Evolutionary conservation across 2,797 vertebrate species (phyloP).

Genomic region (Octomys mimax): DNA sequence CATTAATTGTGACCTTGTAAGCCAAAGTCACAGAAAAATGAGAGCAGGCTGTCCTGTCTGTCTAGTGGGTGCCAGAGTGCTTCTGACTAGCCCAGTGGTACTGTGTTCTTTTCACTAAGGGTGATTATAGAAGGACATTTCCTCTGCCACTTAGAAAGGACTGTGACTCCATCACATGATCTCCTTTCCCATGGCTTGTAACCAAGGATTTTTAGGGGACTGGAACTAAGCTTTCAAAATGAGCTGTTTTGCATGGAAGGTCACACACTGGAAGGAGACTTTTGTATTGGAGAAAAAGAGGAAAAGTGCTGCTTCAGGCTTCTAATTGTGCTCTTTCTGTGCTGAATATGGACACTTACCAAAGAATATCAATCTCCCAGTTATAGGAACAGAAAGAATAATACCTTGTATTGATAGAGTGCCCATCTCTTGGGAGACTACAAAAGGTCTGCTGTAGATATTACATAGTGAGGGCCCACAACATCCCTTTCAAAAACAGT

Average conservation of each 20-base stretch:
- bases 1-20: conserved; percentile 43
- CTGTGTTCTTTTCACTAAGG: conserved; percentile 38
- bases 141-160: conserved; percentile 59
- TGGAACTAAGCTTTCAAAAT: conserved; percentile 76
- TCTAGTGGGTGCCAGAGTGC: neutral
- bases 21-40: neutral
- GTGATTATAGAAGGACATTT: conserved; percentile 42
- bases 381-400: conserved; percentile 68
- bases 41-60: neutral
- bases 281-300: conserved; percentile 74
- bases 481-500: conserved; percentile 56
- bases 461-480: conserved; percentile 37
- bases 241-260: conserved; percentile 78
- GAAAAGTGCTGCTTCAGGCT: conserved; percentile 69
- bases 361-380: conserved; percentile 75
- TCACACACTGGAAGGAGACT: conserved; percentile 71
- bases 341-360: conserved; percentile 69
- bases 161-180: conserved; percentile 61
- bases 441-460: conserved; percentile 59
- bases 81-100: neutral
- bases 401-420: conserved; percentile 66
- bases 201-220: conserved; percentile 74
- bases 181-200: conserved; percentile 82
- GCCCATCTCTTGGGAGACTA: conserved; percentile 82
- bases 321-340: conserved; percentile 60